Conservation (phyloP, 2,888 invertebrate genomes). For the Dynastes maya region DNA sequence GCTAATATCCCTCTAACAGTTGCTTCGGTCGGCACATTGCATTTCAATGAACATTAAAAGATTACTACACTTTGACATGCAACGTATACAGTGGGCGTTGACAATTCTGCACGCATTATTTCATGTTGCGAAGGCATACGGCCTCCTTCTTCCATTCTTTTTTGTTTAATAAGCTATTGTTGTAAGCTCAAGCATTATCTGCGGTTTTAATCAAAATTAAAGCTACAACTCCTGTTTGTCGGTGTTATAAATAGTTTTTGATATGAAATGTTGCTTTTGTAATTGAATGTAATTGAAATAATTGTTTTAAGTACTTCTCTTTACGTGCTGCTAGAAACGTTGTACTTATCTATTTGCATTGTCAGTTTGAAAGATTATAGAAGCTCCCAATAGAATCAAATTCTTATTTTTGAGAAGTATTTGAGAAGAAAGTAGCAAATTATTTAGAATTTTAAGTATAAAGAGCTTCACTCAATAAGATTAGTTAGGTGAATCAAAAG, state of each 20-base stretch:
- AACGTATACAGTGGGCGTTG: conserved; percentile 66
- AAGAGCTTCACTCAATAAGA: too few relatives aligned
- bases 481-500: too few relatives aligned
- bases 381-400: too few relatives aligned
- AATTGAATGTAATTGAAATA: conserved; percentile 24
- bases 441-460: too few relatives aligned
- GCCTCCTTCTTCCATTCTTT: conserved; percentile 20
- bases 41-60: conserved; percentile 67
- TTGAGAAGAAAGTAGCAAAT: too few relatives aligned
- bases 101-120: conserved; percentile 68
- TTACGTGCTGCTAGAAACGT: neutral
- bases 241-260: conserved; percentile 5
- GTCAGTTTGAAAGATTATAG: too few relatives aligned
- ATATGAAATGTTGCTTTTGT: neutral
- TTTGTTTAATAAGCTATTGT: conserved; percentile 44
- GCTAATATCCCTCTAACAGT: conserved; percentile 51
- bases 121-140: conserved; percentile 52
- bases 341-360: too few relatives aligned
- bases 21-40: conserved; percentile 50
- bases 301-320: neutral
- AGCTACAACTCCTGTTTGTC: conserved; percentile 33
- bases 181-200: conserved; percentile 39
- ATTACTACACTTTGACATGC: conserved; percentile 68
- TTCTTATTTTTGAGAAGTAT: too few relatives aligned
- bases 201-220: conserved; percentile 38